A percentile compares a stretch with the other conserved stretches of the same genome.
These are phyloP conservation scores for Tyria jacobaeae DNA, from an alignment of 2,888 invertebrate genomes.

Conservation along the genomic window DNA sequence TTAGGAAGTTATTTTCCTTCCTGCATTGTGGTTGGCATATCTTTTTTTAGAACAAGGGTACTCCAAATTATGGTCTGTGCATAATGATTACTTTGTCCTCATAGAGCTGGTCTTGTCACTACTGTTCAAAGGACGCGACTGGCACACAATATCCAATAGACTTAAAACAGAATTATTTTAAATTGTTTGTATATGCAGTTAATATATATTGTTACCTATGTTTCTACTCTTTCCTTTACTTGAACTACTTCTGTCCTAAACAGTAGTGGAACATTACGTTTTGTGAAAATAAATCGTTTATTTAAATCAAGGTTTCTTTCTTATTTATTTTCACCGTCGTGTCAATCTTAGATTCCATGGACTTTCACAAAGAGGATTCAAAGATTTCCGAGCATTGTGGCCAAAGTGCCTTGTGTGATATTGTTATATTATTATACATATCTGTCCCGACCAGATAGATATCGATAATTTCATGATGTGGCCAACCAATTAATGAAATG, in stretches of 20 bases:
- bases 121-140: slow-evolving; percentile 26
- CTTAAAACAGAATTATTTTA: slow-evolving; percentile 49
- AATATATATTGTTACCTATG: slow-evolving; percentile 38
- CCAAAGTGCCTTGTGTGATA: not conserved
- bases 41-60: not conserved
- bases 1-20: not conserved
- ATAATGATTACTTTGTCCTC: slow-evolving; percentile 25
- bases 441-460: too few relatives aligned
- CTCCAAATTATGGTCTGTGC: slow-evolving; percentile 14
- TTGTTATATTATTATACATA: too few relatives aligned
- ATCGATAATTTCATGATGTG: too few relatives aligned
- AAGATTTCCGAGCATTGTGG: too few relatives aligned
- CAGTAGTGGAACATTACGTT: slow-evolving; percentile 64
- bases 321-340: slow-evolving; percentile 26
- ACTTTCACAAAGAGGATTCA: too few relatives aligned
- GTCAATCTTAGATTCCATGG: not conserved
- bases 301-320: slow-evolving; percentile 62
- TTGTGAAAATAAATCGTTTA: slow-evolving; percentile 73
- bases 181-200: slow-evolving; percentile 41
- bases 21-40: not conserved
- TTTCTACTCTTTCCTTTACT: slow-evolving; percentile 18
- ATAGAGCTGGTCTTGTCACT: slow-evolving; percentile 25
- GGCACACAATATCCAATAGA: slow-evolving; percentile 22
- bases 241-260: slow-evolving; percentile 41
- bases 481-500: too few relatives aligned